Percentiles rank a stretch among this genome's conserved stretches.
Evolutionary conservation across 2,888 invertebrate species (phyloP).

Genomic region (Acronicta alni): DNA sequence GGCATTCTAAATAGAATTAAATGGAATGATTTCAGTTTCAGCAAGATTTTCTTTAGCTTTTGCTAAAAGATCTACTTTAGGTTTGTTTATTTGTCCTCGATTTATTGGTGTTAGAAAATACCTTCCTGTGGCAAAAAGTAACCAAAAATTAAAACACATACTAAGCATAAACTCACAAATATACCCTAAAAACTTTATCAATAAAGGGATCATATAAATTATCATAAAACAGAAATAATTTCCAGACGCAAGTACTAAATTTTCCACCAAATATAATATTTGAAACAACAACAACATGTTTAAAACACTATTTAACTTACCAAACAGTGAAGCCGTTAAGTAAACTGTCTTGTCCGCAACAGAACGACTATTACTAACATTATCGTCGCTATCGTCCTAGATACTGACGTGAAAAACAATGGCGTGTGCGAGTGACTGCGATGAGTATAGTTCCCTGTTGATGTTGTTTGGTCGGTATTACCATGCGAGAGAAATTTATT

Average conservation of each 20-base stretch:
- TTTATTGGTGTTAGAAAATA: too few relatives aligned
- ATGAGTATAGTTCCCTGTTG: slow-evolving; percentile 4
- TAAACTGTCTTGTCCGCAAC: slow-evolving; percentile 25
- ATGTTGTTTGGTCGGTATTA: too few relatives aligned
- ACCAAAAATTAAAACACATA: too few relatives aligned
- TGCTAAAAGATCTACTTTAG: background rate
- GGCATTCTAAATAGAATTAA: slow-evolving; percentile 22
- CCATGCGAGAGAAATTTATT: too few relatives aligned
- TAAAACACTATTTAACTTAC: slow-evolving; percentile 3
- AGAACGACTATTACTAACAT: slow-evolving; percentile 8
- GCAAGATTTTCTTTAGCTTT: slow-evolving; percentile 3
- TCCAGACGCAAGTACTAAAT: too few relatives aligned
- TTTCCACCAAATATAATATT: background rate
- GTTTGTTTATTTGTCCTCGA: background rate
- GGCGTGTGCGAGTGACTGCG: slow-evolving; percentile 11
- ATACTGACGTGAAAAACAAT: slow-evolving; percentile 17
- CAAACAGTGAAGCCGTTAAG: background rate
- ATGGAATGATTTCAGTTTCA: slow-evolving; percentile 20
- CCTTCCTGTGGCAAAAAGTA: too few relatives aligned
- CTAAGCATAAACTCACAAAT: too few relatives aligned
- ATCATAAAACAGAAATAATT: too few relatives aligned
- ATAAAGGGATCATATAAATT: too few relatives aligned
- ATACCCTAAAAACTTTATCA: too few relatives aligned
- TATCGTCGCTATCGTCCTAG: background rate
- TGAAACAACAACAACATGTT: background rate